These are phyloP conservation scores for Onychomys torridus DNA, from an alignment of 2,797 vertebrate genomes.

Conservation along the genomic window DNA sequence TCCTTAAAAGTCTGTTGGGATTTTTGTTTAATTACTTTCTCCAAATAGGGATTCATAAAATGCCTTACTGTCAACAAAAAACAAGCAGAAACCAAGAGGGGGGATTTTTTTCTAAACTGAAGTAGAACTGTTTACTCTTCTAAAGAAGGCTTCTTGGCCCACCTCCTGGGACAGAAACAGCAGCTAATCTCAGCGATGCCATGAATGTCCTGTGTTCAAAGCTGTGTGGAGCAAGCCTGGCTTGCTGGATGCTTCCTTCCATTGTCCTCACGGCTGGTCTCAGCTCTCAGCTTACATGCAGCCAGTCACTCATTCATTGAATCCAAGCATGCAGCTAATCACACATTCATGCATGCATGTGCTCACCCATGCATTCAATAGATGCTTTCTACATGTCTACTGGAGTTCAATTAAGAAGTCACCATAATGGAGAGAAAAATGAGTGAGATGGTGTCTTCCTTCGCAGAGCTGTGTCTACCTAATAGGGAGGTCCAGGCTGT, in stretches of 20 bases:
- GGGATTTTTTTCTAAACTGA: neutral
- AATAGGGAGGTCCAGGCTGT: neutral
- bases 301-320: neutral
- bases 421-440: neutral
- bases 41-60: neutral
- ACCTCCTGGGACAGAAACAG: neutral
- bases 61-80: slow-evolving; percentile 32
- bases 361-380: neutral
- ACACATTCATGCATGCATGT: neutral
- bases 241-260: rapidly evolving
- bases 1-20: slow-evolving; percentile 7
- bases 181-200: neutral
- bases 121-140: neutral
- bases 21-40: slow-evolving; percentile 43
- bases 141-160: slow-evolving; percentile 27
- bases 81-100: neutral
- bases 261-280: neutral
- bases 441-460: neutral
- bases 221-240: too few species aligned
- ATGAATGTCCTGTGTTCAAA: rapidly evolving
- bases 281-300: neutral
- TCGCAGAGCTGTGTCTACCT: neutral
- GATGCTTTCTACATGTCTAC: neutral
- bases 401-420: neutral
- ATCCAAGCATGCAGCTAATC: neutral